Base-by-base conservation (phyloP, 2,888 invertebrate genomes). In the Glyphotaelius pellucidus region DNA sequence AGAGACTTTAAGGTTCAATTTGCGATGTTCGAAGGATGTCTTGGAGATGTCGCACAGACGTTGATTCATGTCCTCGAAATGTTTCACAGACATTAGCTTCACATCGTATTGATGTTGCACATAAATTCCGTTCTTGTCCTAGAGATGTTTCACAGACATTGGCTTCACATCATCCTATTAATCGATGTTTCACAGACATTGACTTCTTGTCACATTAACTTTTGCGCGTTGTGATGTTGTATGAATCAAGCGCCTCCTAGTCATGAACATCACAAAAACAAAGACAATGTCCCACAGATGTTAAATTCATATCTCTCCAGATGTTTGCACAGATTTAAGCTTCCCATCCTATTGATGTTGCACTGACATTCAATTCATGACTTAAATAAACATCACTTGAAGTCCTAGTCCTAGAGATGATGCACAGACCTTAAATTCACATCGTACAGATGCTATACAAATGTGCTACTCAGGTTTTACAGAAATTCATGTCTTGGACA, bases 1-100 rank as follows among this genome's bases (percentile, higher is more conserved):
- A 90, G 83, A 32, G 35, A 83, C 35, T 67, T 67, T 67, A 67
- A 67, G 67, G 67, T 67, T 25, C 67, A 67, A 67, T 67, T 67
- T 67, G 67, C 67, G 67, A 67, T 67, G 67, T 25, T 25, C 67
- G 9, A 67, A 25, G 67, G 67, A 67, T n/a, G 25, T 67, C 67
- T 67, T n/a, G 67, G 67, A 67, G 67, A 67, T 67, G 67, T 67
- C n/a, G 67, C 67, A 67, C 25, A 67, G 25, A 67, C 25, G 25
- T 67, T 25, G 67, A 25, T 67, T 9, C 67, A n/a, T 52, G 52
- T 52, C 52, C 19, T 52, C 3, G 52, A 52, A 19, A 52, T 52
- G 19, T 52, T 52, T 52, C 52, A 52, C 52, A 52, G 52, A 67
- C 67, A 67, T 67, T n/a, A n/a, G 67, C 67, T 67, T 67, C 25